Evolutionary conservation across 2,113 vertebrate genomes (phyloP).

Genomic region (Platichthys flesus): DNA sequence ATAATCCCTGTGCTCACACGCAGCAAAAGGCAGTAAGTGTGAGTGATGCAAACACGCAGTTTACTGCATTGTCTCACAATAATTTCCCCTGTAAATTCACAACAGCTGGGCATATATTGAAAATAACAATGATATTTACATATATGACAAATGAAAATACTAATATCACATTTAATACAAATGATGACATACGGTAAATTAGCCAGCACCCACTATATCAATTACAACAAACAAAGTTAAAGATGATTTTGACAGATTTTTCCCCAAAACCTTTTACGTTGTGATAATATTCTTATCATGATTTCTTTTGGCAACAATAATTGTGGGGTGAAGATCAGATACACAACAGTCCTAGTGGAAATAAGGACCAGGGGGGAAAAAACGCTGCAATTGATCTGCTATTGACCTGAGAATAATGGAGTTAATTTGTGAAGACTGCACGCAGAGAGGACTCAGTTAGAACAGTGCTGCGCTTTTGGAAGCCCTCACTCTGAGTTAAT

Average conservation of each 20-base stretch:
- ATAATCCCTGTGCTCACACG: background rate
- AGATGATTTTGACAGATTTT: too few species aligned
- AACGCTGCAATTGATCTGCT: background rate
- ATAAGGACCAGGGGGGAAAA: background rate
- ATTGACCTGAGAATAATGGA: conserved; percentile 16
- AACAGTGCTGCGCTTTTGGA: conserved; percentile 3
- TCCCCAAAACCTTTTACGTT: too few species aligned
- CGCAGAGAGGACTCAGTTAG: background rate
- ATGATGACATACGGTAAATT: too few species aligned
- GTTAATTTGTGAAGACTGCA: conserved; percentile 1
- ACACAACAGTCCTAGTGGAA: background rate
- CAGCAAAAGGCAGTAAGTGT: background rate
- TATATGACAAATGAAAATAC: too few species aligned
- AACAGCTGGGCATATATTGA: too few species aligned
- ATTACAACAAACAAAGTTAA: too few species aligned
- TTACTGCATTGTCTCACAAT: conserved; percentile 4
- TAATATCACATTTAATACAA: too few species aligned
- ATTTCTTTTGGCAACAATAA: background rate
- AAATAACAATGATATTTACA: too few species aligned
- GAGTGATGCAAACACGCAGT: conserved; percentile 19
- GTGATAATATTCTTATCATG: background rate
- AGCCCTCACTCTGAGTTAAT: conserved; percentile 37
- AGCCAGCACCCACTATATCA: too few species aligned
- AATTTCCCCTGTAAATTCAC: conserved; percentile 7
- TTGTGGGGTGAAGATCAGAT: background rate